phyloP scores from a whole-genome alignment of 1,140 invertebrate species.

The Cyclina sinensis region DNA sequence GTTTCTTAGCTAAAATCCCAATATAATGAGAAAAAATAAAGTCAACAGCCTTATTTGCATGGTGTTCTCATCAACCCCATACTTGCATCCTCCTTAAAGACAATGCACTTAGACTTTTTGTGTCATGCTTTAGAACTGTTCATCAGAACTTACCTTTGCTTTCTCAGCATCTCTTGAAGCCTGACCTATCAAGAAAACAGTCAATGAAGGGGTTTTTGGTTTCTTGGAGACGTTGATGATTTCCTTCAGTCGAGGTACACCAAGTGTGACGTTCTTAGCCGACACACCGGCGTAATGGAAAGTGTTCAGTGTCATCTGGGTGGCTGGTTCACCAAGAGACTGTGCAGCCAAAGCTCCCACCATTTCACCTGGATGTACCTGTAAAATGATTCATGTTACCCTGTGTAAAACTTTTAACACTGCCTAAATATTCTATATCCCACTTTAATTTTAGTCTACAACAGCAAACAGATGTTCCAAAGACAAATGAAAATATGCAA shows the following conservation, averaged over 20 bases:
- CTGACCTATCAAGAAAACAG: constrained; percentile 98
- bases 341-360: constrained; percentile 99
- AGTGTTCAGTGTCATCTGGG: constrained; percentile 99
- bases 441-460: too few relatives aligned
- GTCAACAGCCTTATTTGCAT: too few relatives aligned
- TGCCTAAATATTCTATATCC: too few relatives aligned
- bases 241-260: constrained; percentile 97
- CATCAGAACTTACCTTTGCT: constrained; percentile 91
- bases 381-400: background rate
- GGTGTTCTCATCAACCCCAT: too few relatives aligned
- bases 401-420: too few relatives aligned
- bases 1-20: too few relatives aligned
- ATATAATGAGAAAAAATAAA: too few relatives aligned
- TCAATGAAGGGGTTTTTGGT: constrained; percentile 99
- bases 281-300: constrained; percentile 99
- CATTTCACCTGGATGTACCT: constrained; percentile 98
- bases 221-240: constrained; percentile 99
- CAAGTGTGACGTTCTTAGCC: constrained; percentile 99
- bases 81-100: too few relatives aligned
- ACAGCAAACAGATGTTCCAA: too few relatives aligned
- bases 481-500: too few relatives aligned
- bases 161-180: constrained; percentile 98
- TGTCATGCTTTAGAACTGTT: background rate
- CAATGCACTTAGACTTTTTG: too few relatives aligned
- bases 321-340: constrained; percentile 99